These are phyloP conservation scores for Syrmaticus mikado DNA, from an alignment of 2,113 vertebrate genomes.

Conservation along the genomic window DNA sequence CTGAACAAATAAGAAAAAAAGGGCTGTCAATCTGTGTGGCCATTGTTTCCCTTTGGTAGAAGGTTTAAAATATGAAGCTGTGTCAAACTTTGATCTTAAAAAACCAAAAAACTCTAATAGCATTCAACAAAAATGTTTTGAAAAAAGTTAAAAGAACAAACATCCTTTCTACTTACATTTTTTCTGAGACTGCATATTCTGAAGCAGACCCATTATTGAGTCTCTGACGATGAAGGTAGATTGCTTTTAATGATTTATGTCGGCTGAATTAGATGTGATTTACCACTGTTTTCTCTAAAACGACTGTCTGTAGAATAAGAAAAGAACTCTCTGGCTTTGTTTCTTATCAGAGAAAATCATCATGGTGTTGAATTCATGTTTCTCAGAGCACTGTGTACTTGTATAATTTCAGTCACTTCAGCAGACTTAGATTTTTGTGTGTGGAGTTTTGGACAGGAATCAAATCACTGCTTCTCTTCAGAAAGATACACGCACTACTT, in stretches of 20 bases:
- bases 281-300: conserved; percentile 32
- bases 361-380: neutral
- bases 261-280: conserved; percentile 34
- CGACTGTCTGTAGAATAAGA: neutral
- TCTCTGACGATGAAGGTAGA: conserved; percentile 4
- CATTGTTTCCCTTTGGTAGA: neutral
- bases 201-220: neutral
- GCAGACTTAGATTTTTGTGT: neutral
- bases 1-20: neutral
- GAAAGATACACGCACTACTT: neutral
- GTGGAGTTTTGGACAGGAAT: neutral
- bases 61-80: neutral
- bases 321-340: neutral
- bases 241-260: conserved; percentile 42
- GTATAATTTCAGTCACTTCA: neutral
- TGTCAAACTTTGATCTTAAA: neutral
- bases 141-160: neutral
- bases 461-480: neutral
- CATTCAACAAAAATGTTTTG: neutral
- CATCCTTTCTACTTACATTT: neutral
- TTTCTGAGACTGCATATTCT: neutral
- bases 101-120: neutral
- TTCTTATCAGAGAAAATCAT: neutral
- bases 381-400: neutral
- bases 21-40: neutral